Percentiles rank a stretch among this genome's conserved stretches.
Conservation (phyloP, 2,888 invertebrate species). For the Eudasyphora cyanicolor region DNA sequence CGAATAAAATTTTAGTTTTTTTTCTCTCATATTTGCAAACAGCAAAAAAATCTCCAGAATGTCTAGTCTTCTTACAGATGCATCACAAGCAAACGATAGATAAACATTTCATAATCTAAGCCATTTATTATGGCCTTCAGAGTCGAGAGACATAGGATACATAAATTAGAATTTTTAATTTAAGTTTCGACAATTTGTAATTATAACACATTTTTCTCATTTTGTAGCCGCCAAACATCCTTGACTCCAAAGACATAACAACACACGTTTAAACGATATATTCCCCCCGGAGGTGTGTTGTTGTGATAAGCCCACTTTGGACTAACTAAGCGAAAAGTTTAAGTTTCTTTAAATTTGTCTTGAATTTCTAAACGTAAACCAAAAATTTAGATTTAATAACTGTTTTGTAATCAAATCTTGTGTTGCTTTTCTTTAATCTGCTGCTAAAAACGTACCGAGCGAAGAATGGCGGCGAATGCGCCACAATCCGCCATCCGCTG, state of each 20-base stretch:
- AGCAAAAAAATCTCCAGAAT: not conserved
- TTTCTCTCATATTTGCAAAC: no score
- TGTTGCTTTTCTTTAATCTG: constrained; percentile 30
- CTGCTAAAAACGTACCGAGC: not conserved
- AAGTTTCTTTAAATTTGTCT: not conserved
- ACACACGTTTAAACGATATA: not conserved
- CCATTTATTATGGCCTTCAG: not conserved
- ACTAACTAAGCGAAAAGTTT: not conserved
- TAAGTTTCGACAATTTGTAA: constrained; percentile 5
- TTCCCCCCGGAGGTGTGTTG: no score
- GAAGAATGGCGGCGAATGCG: no score
- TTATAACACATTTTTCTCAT: not conserved
- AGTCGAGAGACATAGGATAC: no score
- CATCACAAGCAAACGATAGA: no score
- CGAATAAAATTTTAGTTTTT: not conserved
- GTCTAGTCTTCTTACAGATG: not conserved
- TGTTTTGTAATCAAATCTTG: constrained; percentile 41
- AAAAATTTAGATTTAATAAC: constrained; percentile 38
- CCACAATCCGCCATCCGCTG: not conserved
- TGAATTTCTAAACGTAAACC: not conserved
- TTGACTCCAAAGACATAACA: not conserved
- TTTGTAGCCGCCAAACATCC: not conserved
- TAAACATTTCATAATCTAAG: not conserved
- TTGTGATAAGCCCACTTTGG: not conserved
- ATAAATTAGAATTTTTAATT: constrained; percentile 25